Evolutionary conservation across 2,888 invertebrate species (phyloP).

Genomic region (Aphelenchoides bicaudatus): DNA sequence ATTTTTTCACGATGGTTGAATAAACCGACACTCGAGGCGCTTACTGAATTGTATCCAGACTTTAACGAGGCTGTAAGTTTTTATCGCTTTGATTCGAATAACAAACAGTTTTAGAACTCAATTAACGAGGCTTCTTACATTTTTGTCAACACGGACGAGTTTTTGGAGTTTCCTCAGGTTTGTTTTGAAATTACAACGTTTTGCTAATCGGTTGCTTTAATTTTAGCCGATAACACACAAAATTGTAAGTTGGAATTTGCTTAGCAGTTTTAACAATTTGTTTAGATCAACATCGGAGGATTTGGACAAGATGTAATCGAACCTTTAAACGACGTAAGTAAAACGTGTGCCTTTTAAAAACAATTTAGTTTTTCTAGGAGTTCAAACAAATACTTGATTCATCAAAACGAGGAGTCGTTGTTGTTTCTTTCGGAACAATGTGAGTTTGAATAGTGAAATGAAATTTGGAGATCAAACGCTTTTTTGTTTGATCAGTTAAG

Average conservation of each 20-base stretch:
- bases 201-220: too few relatives aligned
- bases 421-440: slow-evolving; percentile 28
- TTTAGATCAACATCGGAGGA: slow-evolving; percentile 36
- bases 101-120: slow-evolving; percentile 20
- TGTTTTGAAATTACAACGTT: too few relatives aligned
- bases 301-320: slow-evolving; percentile 18
- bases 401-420: slow-evolving; percentile 22
- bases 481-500: too few relatives aligned
- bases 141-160: slow-evolving; percentile 34
- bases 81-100: not conserved
- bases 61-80: not conserved
- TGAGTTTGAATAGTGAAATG: too few relatives aligned
- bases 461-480: too few relatives aligned
- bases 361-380: slow-evolving; percentile 16
- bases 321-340: slow-evolving; percentile 14
- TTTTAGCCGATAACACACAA: slow-evolving; percentile 32
- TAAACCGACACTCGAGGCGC: not conserved
- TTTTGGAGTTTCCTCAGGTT: slow-evolving; percentile 36
- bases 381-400: not conserved
- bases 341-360: not conserved
- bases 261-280: too few relatives aligned
- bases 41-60: not conserved
- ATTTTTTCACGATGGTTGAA: not conserved
- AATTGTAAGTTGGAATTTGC: too few relatives aligned
- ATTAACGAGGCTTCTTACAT: slow-evolving; percentile 21